Percentiles rank a stretch among this genome's conserved stretches.
phyloP scores from a whole-genome alignment of 37 sponge, comb jelly and placozoan species.

The Aphrocallistes beatrix region DNA sequence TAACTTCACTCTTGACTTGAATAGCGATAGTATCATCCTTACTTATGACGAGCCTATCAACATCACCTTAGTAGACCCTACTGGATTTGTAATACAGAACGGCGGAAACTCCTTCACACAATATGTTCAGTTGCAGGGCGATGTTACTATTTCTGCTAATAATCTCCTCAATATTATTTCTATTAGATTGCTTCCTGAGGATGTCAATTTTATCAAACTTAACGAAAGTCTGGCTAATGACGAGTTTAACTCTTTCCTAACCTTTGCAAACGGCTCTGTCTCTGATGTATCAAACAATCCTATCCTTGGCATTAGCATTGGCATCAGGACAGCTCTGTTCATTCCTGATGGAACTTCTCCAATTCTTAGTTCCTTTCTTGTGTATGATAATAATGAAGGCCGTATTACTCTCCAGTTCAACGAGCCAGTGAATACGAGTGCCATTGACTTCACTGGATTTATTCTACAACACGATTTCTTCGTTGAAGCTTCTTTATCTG shows the following conservation, averaged over 20 bases:
- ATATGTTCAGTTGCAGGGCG: not conserved
- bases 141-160: not conserved
- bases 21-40: slow-evolving; percentile 50
- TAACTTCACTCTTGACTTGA: slow-evolving; percentile 57
- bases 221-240: slow-evolving; percentile 8
- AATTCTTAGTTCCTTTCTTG: not conserved
- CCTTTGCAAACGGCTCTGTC: not conserved
- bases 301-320: not conserved
- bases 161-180: not conserved
- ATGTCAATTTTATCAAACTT: slow-evolving; percentile 15
- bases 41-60: slow-evolving; percentile 74
- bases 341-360: not conserved
- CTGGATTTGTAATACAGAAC: slow-evolving; percentile 67
- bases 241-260: not conserved
- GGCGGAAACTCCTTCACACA: not conserved
- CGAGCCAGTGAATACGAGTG: slow-evolving; percentile 67
- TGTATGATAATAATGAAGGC: slow-evolving; percentile 7
- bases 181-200: not conserved
- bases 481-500: not conserved
- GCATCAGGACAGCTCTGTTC: not conserved
- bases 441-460: slow-evolving; percentile 34
- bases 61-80: slow-evolving; percentile 36
- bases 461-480: slow-evolving; percentile 20
- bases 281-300: not conserved
- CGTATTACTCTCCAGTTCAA: slow-evolving; percentile 30